These are phyloP conservation scores for Recurvirostra avosetta DNA, from an alignment of 2,113 vertebrate genomes.

Conservation along the genomic window DNA sequence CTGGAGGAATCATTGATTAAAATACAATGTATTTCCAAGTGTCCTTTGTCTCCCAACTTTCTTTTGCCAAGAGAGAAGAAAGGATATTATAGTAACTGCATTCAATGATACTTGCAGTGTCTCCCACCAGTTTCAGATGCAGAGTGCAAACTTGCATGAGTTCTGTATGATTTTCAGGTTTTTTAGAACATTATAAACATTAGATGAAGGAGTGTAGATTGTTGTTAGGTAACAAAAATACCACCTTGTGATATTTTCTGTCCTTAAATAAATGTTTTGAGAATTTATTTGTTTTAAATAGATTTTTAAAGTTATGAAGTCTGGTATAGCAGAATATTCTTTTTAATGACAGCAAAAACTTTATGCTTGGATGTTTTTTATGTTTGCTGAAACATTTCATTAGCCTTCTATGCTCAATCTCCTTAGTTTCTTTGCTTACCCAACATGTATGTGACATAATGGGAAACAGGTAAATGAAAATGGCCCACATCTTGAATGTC, in stretches of 20 bases:
- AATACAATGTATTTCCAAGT: not conserved
- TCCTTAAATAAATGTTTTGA: not conserved
- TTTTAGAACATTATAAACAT: not conserved
- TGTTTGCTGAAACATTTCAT: not conserved
- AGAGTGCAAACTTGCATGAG: not conserved
- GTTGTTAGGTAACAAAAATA: not conserved
- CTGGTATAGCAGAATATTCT: not conserved
- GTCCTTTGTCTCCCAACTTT: not conserved
- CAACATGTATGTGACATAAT: accelerated
- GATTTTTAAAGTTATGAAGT: not conserved
- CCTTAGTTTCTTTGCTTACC: not conserved
- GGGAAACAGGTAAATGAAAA: not conserved
- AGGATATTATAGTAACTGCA: not conserved
- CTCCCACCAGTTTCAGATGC: not conserved
- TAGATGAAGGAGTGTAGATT: not conserved
- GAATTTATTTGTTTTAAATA: not conserved
- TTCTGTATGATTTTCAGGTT: not conserved
- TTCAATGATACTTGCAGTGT: accelerated
- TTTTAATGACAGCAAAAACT: not conserved
- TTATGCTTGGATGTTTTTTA: not conserved
- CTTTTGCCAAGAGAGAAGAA: not conserved
- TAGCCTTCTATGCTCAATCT: not conserved
- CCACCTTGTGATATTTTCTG: not conserved
- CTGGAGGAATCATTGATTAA: not conserved
- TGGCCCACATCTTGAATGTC: not conserved